Conservation (phyloP, 2,797 vertebrate species). For the Gorsachius magnificus region DNA sequence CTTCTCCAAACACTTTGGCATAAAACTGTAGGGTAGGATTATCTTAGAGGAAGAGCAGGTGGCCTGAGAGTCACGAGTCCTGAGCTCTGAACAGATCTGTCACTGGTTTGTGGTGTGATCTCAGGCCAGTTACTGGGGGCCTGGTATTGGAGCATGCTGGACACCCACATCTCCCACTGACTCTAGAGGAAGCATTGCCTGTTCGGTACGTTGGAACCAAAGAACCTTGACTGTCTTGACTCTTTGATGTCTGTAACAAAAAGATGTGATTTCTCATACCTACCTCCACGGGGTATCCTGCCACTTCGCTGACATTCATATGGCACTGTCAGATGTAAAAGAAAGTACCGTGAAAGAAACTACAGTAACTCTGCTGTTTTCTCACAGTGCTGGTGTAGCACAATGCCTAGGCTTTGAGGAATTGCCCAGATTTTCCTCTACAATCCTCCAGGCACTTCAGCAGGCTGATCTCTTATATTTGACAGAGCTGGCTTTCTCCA, state of each 20-base stretch:
- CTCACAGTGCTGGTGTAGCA: background rate
- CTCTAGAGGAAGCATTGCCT: background rate
- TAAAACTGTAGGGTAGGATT: background rate
- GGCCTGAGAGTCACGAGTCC: background rate
- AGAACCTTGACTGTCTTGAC: background rate
- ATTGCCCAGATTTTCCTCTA: constrained; percentile 31
- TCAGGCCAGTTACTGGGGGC: background rate
- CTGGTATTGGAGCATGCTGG: background rate
- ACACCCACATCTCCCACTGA: background rate
- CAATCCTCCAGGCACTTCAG: constrained; percentile 6
- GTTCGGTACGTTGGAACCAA: background rate
- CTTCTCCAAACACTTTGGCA: background rate
- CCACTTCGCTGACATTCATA: background rate
- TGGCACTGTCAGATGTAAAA: background rate
- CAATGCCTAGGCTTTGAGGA: constrained; percentile 38
- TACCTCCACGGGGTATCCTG: background rate
- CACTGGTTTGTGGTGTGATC: background rate
- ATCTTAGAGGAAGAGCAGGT: constrained; percentile 9
- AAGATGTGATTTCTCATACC: background rate
- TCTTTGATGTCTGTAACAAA: background rate
- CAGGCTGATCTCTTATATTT: background rate
- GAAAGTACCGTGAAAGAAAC: background rate
- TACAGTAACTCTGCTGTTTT: background rate
- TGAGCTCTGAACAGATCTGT: background rate
- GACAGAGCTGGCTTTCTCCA: constrained; percentile 20